Percentiles rank a stretch among this genome's conserved stretches.
These are phyloP conservation scores for Quadroppia sp. DNA, from an alignment of 2,888 invertebrate species.

Conservation along the genomic window DNA sequence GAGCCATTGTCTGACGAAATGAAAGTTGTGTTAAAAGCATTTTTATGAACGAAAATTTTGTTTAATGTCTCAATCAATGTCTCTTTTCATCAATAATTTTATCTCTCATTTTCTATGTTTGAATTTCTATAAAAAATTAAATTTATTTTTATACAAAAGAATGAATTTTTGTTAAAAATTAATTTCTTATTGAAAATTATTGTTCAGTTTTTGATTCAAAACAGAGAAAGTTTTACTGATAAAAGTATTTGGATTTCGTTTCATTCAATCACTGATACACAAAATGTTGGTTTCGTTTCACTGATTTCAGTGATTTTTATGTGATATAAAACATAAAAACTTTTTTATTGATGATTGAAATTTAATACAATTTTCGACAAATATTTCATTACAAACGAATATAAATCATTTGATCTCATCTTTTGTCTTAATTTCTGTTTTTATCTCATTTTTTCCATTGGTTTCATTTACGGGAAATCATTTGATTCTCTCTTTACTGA, in stretches of 20 bases:
- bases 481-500: not conserved
- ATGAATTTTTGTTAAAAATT: too few relatives aligned
- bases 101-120: not conserved
- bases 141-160: too few relatives aligned
- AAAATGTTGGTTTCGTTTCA: not conserved
- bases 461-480: too few relatives aligned
- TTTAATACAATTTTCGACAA: too few relatives aligned
- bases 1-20: not conserved
- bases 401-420: too few relatives aligned
- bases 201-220: not conserved
- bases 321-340: too few relatives aligned
- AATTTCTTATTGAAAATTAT: too few relatives aligned
- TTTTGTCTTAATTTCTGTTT: not conserved
- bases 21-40: constrained; percentile 7
- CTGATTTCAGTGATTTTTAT: not conserved
- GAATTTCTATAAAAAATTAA: not conserved
- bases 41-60: not conserved
- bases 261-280: constrained; percentile 12
- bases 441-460: not conserved
- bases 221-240: not conserved
- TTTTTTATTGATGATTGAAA: too few relatives aligned
- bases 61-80: constrained; percentile 2
- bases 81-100: not conserved
- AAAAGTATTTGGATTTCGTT: not conserved
- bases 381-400: too few relatives aligned